phyloP scores from a whole-genome alignment of 2,113 vertebrate genomes.

The Sander lucioperca region DNA sequence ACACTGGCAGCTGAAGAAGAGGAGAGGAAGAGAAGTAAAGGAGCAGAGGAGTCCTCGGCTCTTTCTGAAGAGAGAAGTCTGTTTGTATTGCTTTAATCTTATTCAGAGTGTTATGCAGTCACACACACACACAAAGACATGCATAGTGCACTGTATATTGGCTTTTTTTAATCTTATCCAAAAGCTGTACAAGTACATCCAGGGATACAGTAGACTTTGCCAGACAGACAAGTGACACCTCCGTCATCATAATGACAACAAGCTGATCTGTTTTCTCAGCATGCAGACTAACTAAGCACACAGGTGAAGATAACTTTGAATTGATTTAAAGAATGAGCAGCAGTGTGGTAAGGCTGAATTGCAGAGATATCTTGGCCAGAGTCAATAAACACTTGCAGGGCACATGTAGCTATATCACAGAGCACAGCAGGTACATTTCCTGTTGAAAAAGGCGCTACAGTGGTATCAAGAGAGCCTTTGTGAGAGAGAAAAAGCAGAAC shows the following conservation, averaged over 20 bases:
- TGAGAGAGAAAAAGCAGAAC: background rate
- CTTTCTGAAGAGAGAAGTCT: constrained; percentile 63
- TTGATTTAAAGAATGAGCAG: constrained; percentile 6
- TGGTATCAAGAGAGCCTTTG: background rate
- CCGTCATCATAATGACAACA: constrained; percentile 17
- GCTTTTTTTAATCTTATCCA: constrained; percentile 34
- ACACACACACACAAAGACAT: constrained; percentile 26
- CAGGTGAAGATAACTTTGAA: constrained; percentile 28
- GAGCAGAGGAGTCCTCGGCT: constrained; percentile 57
- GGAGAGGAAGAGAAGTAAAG: constrained; percentile 47
- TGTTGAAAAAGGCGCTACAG: background rate
- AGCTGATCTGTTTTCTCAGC: constrained; percentile 19
- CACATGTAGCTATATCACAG: background rate
- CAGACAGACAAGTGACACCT: constrained; percentile 26
- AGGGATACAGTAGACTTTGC: constrained; percentile 3
- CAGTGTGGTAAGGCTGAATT: background rate
- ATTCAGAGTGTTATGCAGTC: constrained; percentile 39
- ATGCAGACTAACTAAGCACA: constrained; percentile 4
- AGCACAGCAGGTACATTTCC: background rate
- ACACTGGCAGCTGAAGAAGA: constrained; percentile 77
- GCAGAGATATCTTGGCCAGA: constrained; percentile 5
- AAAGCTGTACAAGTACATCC: constrained; percentile 16
- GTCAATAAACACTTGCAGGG: background rate
- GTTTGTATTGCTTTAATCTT: constrained; percentile 63
- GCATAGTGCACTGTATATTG: constrained; percentile 26